Evolutionary conservation across 2,113 vertebrate genomes (phyloP).

Genomic region (Vombatus ursinus): DNA sequence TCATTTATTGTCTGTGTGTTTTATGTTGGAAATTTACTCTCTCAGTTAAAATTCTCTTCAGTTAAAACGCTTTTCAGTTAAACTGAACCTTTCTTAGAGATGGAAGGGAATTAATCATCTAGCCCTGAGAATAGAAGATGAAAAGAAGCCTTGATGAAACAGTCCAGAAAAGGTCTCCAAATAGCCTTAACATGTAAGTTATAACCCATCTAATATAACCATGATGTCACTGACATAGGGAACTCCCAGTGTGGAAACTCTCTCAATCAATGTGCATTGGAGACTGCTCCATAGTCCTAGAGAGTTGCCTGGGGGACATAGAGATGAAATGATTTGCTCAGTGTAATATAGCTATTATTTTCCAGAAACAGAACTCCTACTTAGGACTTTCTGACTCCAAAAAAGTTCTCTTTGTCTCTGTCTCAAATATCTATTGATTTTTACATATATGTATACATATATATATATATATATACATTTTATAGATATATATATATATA

Average conservation of each 20-base stretch:
- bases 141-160: slow-evolving; percentile 39
- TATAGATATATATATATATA: not conserved
- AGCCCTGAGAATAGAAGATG: slow-evolving; percentile 44
- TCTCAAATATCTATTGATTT: not conserved
- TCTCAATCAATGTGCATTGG: not conserved
- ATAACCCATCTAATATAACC: not conserved
- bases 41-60: slow-evolving; percentile 61
- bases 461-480: not conserved
- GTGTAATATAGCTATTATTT: not conserved
- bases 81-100: slow-evolving; percentile 51
- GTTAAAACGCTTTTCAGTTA: no score
- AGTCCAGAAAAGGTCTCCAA: not conserved
- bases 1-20: slow-evolving; percentile 47
- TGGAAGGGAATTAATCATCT: slow-evolving; percentile 40
- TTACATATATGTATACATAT: no score
- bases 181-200: not conserved
- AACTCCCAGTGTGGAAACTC: not conserved
- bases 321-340: not conserved
- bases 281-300: not conserved
- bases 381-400: not conserved
- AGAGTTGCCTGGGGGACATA: not conserved
- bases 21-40: slow-evolving; percentile 51
- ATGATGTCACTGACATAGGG: not conserved
- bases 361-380: not conserved
- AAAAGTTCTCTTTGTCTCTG: not conserved